These are phyloP conservation scores for Chondrilla cf. caribensis DNA, from an alignment of 37 sponge, comb jelly and placozoan species.

Conservation along the genomic window DNA sequence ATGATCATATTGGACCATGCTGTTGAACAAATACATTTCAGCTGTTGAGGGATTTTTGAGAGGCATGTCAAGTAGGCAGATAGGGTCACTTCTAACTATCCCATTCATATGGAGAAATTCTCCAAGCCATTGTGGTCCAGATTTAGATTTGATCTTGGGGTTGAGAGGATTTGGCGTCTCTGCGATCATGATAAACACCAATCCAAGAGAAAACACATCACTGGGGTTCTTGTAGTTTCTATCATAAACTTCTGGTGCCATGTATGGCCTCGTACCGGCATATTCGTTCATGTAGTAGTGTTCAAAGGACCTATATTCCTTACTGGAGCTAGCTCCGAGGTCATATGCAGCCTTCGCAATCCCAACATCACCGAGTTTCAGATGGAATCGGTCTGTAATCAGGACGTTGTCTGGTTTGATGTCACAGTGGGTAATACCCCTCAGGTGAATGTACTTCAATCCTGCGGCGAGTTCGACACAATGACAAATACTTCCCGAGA, in stretches of 20 bases:
- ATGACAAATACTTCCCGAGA: constrained; percentile 11
- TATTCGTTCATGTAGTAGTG: constrained; percentile 29
- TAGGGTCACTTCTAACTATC: not conserved
- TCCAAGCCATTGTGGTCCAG: too few relatives aligned
- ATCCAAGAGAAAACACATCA: constrained; percentile 42
- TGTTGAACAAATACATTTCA: too few relatives aligned
- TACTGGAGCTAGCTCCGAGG: too few relatives aligned
- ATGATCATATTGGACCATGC: too few relatives aligned
- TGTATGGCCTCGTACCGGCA: constrained; percentile 26
- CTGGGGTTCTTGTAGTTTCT: constrained; percentile 22
- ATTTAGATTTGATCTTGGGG: too few relatives aligned
- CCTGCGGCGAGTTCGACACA: constrained; percentile 19
- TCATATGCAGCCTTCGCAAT: constrained; percentile 33
- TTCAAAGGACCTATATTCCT: not conserved
- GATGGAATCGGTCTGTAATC: not conserved
- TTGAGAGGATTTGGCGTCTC: constrained; percentile 21
- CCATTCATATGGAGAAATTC: not conserved
- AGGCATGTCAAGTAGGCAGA: not conserved
- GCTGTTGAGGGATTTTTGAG: too few relatives aligned
- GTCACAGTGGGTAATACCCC: too few relatives aligned
- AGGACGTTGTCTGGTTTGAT: too few relatives aligned
- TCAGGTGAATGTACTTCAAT: too few relatives aligned
- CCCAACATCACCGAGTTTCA: constrained; percentile 43
- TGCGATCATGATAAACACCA: constrained; percentile 36
- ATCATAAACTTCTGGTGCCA: constrained; percentile 43